Conservation (phyloP, 1,140 invertebrate species). For the Caenorhabditis latens region DNA sequence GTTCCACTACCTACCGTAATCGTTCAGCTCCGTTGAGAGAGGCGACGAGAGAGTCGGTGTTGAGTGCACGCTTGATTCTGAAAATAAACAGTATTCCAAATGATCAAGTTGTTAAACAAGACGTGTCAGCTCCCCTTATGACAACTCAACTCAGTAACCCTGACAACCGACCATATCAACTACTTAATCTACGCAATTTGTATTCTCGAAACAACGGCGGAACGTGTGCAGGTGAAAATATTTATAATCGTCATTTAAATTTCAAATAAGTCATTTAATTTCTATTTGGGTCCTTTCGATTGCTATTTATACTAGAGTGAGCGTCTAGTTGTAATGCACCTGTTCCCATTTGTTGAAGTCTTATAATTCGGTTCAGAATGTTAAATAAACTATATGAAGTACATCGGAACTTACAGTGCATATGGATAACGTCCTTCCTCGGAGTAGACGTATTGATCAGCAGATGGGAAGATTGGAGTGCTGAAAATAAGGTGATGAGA, state of each 20-base stretch:
- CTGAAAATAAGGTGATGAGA: neutral
- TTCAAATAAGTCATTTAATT: too few relatives aligned
- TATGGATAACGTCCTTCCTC: slow-evolving; percentile 43
- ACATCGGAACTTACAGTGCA: neutral
- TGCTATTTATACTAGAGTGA: too few relatives aligned
- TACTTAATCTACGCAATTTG: too few relatives aligned
- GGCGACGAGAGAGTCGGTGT: slow-evolving; percentile 15
- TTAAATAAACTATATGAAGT: too few relatives aligned
- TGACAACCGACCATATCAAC: too few relatives aligned
- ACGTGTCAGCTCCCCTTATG: neutral
- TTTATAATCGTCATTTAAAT: neutral
- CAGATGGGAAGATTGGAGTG: neutral
- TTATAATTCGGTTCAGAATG: too few relatives aligned
- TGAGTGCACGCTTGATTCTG: slow-evolving; percentile 36
- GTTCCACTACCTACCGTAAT: slow-evolving; percentile 8
- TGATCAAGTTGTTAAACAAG: neutral
- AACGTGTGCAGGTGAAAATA: too few relatives aligned
- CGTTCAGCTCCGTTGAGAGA: slow-evolving; percentile 32
- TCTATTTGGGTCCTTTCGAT: too few relatives aligned
- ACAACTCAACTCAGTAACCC: neutral
- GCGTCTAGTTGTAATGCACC: too few relatives aligned
- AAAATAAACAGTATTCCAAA: neutral
- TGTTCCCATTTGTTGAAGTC: too few relatives aligned
- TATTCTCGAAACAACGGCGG: too few relatives aligned
- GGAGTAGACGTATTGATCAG: slow-evolving; percentile 23